Base-by-base conservation (phyloP, 2,888 invertebrate species). In the Agrotis exclamationis region DNA sequence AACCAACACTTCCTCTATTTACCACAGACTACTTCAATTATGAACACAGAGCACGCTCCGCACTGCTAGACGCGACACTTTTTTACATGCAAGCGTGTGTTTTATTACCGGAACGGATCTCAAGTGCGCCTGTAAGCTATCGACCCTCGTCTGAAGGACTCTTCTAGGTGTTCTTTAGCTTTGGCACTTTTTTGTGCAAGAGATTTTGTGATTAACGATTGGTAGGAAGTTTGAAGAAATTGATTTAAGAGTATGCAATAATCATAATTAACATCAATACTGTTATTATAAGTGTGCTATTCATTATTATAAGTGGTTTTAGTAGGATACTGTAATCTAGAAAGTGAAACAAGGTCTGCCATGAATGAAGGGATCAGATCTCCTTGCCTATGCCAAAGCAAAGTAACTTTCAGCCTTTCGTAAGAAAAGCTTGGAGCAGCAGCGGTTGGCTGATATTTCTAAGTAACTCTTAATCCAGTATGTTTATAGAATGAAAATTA, bases 51-150 rank as follows among this genome's bases (percentile, higher is more conserved):
- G 24, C 22, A 2, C 63, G 58, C 70, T 81, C 20, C 58, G 50
- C 28, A 24, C n/a, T 56, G 50, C 82, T 79, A 70, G 75, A 78
- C 70, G 80, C 77, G 80, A 65, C 79, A 85, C 85, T 92, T 93
- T 94, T 94, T 94, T 93, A 87, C 70, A 70, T 78, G 70, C 70
- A 76, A 63, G 85, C 80, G 86, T 92, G 92, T 89, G 87, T 90
- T 92, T 92, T 92, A 92, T 90, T 85, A 82, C 86, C 92, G 85
- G 22, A 64, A 70, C 90, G 85, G 88, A 92, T 91, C 78, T 89
- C 86, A 80, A 92, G 91, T 79, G 80, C 77, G 85, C 70, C 87
- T 89, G 89, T 85, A 80, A 86, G 84, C 83, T 85, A 86, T 86
- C 85, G 87, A 74, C 84, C 68, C 86, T 87, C 72, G 47, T 59